phyloP scores from a whole-genome alignment of 2,113 vertebrate species.

The Chionomys nivalis region DNA sequence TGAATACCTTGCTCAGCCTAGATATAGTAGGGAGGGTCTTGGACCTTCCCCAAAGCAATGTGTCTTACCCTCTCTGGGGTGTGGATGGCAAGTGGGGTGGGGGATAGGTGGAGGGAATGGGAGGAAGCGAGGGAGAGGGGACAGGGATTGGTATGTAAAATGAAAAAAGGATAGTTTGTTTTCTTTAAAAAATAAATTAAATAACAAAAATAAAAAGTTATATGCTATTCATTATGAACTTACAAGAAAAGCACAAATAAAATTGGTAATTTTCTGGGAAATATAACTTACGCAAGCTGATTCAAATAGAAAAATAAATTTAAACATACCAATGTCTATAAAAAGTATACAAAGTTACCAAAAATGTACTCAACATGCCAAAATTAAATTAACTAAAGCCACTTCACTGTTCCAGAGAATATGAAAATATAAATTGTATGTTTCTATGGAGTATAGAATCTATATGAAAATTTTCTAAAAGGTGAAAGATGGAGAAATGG shows the following conservation, averaged over 20 bases:
- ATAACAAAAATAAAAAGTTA: background rate
- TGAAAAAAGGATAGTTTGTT: too few species aligned
- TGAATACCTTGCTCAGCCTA: too few species aligned
- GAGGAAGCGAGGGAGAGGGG: too few species aligned
- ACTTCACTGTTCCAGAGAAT: background rate
- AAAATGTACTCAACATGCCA: background rate
- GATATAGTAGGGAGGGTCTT: too few species aligned
- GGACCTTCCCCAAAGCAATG: too few species aligned
- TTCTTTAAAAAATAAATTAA: too few species aligned
- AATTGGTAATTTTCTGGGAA: constrained; percentile 20
- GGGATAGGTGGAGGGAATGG: too few species aligned
- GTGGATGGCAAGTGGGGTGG: too few species aligned
- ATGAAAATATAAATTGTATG: background rate
- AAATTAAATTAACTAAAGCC: background rate
- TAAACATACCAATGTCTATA: background rate
- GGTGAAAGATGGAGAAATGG: background rate
- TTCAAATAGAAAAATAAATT: background rate
- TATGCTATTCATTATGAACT: background rate
- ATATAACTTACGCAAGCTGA: constrained; percentile 20
- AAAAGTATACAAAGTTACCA: background rate
- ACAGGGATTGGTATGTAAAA: too few species aligned
- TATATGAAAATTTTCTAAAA: background rate
- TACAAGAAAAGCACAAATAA: background rate
- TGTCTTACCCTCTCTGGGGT: too few species aligned
- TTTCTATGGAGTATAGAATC: background rate